Evolutionary conservation across 1,140 invertebrate genomes (phyloP).

Genomic region (Geopemphigus sp.): DNA sequence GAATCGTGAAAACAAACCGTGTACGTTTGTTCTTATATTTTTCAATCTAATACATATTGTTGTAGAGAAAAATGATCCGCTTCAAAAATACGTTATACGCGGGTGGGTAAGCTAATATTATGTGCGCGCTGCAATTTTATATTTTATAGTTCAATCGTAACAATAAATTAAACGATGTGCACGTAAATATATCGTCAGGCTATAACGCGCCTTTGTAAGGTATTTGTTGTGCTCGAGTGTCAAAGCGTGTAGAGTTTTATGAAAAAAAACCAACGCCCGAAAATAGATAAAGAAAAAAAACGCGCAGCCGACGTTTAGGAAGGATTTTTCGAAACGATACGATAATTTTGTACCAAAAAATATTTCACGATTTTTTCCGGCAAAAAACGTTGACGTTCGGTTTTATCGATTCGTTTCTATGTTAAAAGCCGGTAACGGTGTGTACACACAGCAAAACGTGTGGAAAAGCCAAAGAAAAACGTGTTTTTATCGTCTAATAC

Average conservation of each 20-base stretch:
- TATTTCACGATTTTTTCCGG: not conserved
- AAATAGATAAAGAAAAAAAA: not conserved
- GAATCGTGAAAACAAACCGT: too few relatives aligned
- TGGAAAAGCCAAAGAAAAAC: constrained; percentile 44
- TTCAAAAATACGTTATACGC: too few relatives aligned
- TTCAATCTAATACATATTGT: too few relatives aligned
- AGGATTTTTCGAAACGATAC: not conserved
- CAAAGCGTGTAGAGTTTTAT: constrained; percentile 12
- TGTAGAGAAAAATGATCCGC: too few relatives aligned
- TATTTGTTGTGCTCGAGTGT: constrained; percentile 13
- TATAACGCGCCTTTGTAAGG: not conserved
- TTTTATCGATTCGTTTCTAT: not conserved
- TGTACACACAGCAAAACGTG: constrained; percentile 35
- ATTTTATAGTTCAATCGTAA: not conserved
- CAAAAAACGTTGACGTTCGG: not conserved
- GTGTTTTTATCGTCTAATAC: not conserved
- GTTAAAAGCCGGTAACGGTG: not conserved
- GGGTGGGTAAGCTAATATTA: too few relatives aligned
- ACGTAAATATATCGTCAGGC: not conserved
- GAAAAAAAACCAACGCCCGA: too few relatives aligned
- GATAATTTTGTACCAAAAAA: not conserved
- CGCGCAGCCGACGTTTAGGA: not conserved
- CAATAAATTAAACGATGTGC: not conserved
- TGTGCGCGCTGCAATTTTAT: not conserved
- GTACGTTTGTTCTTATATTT: too few relatives aligned